Evolutionary conservation across 1,140 invertebrate species (phyloP).

Genomic region (Drosophila kurseongensis): DNA sequence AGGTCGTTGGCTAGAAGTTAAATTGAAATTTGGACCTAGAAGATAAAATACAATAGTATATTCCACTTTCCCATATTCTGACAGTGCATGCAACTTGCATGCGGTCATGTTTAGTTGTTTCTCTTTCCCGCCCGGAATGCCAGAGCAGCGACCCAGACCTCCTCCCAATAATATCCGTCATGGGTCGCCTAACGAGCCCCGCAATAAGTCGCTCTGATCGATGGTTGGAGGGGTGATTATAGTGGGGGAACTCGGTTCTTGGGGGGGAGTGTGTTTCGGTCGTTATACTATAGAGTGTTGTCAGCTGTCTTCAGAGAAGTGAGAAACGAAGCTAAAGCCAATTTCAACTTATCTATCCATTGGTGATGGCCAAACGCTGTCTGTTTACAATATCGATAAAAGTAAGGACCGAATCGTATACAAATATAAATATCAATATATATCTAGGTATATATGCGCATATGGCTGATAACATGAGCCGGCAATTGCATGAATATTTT

Average conservation of each 20-base stretch:
- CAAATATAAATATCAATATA: conserved; percentile 40
- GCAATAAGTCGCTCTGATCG: conserved; percentile 45
- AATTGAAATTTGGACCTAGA: too few species aligned
- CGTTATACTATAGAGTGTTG: conserved; percentile 1
- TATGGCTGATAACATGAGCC: conserved; percentile 57
- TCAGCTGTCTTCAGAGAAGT: conserved; percentile 15
- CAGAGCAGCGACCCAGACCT: conserved; percentile 37
- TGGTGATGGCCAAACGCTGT: conserved; percentile 55
- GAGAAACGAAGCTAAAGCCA: conserved; percentile 11
- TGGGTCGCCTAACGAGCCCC: conserved; percentile 42
- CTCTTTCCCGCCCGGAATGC: conserved; percentile 23
- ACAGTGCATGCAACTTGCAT: conserved; percentile 19
- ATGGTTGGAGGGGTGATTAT: conserved; percentile 35
- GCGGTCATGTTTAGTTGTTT: background rate
- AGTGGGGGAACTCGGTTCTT: background rate
- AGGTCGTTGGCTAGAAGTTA: too few species aligned
- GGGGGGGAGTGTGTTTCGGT: background rate
- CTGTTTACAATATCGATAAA: conserved; percentile 71
- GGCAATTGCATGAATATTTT: conserved; percentile 61
- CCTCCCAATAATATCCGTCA: conserved; percentile 36
- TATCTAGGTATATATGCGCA: conserved; percentile 19
- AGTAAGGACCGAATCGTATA: conserved; percentile 39
- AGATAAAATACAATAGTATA: too few species aligned
- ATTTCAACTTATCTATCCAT: conserved; percentile 33
- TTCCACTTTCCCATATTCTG: background rate